Evolutionary conservation across 2,888 invertebrate species (phyloP), one percentile per base, ranked within the genome.

Genomic region (Lathronympha strigana): DNA sequence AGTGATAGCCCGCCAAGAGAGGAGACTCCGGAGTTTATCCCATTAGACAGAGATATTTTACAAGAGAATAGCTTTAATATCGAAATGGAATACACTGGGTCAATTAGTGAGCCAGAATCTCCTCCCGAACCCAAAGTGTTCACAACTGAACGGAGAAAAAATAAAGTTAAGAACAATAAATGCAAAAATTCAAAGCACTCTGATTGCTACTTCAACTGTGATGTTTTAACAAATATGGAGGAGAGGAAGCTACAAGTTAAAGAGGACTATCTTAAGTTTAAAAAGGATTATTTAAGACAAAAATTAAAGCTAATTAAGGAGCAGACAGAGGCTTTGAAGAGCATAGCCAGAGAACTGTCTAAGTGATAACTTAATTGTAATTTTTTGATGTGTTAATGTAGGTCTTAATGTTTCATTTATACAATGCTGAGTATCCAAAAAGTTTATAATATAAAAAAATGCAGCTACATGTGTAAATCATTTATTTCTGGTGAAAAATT

Each of bases 241-340:
- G 80, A 86, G 72, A 80, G 76, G 55, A 91, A 90, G 69, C 72
- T 87, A 55, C 76, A 86, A 67, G 77, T 90, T 0, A 90, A 91
- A 69, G 87, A 90, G 68, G 88, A 90, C 61, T 91, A 88, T 74
- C 82, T 86, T 15, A 87, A 79, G 69, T 91, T 89, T 68, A 90
- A 86, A 75, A 90, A 90, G 69, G 87, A 89, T 67, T 91, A 91
- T 76, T 79, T 90, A 36, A 84, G 73, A 67, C 86, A 91, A 68
- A 91, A 91, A 69, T 75, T 91, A 57, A 78, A 83, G 69, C 55
- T 89, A 38, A 73, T 91, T 67, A 88, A 83, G 67, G 88, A 88
- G 71, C 91, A 90, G 69, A 87, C 87, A 3, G 89, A 89, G 69
- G 90, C 91, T n/a, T 73, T 91, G 11, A 87, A 87, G 74, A 80